Percentiles rank a stretch among this genome's conserved stretches.
These are phyloP conservation scores for Caenorhabditis afra DNA, from an alignment of 2,888 invertebrate genomes.

Conservation along the genomic window DNA sequence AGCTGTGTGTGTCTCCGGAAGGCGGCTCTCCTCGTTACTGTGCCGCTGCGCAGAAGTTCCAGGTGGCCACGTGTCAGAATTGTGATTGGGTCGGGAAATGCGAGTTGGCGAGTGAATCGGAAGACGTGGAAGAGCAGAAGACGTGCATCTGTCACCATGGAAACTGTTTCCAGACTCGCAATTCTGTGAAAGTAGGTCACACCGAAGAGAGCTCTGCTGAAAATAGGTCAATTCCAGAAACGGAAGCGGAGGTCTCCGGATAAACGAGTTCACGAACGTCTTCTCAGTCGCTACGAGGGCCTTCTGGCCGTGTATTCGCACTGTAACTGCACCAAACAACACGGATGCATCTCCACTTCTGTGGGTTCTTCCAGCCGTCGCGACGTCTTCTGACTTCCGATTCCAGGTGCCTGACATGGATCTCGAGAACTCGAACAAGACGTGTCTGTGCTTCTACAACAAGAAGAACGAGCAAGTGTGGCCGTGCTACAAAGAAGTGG, in stretches of 20 bases:
- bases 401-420: constrained; percentile 44
- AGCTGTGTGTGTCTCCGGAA: constrained; percentile 31
- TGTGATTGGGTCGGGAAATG: constrained; percentile 57
- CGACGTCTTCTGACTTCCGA: neutral
- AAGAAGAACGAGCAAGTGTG: constrained; percentile 77
- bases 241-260: constrained; percentile 52
- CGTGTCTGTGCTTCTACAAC: constrained; percentile 78
- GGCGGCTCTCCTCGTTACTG: constrained; percentile 25
- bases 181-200: neutral
- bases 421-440: constrained; percentile 61
- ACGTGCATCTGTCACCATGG: constrained; percentile 47
- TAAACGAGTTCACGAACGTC: constrained; percentile 71
- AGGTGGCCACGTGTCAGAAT: constrained; percentile 23
- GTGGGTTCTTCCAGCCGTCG: neutral
- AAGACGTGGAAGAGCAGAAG: constrained; percentile 15
- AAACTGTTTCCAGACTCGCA: constrained; percentile 37
- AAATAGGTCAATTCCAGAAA: constrained; percentile 37
- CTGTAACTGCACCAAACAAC: constrained; percentile 66
- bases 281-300: constrained; percentile 73
- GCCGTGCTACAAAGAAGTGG: constrained; percentile 74
- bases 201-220: neutral
- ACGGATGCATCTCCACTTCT: constrained; percentile 51
- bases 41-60: constrained; percentile 18
- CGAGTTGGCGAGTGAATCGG: constrained; percentile 20
- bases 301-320: constrained; percentile 76